Base-by-base conservation (phyloP, 2,888 invertebrate genomes). In the Eulithis testata region DNA sequence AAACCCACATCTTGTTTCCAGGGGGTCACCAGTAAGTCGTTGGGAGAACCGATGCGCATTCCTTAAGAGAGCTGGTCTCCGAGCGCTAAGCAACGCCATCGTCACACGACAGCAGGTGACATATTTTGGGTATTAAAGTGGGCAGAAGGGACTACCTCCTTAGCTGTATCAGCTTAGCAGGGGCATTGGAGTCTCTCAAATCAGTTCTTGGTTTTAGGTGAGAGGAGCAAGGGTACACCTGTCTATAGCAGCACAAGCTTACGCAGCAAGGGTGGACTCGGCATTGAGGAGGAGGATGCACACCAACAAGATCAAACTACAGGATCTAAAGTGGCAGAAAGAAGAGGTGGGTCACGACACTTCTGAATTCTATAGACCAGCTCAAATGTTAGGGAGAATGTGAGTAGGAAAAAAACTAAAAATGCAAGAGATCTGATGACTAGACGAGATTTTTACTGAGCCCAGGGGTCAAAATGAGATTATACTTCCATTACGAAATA, bases 241-340 rank as follows among this genome's bases (percentile, higher is more conserved):
- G 0, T 94, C 94, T n/a, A 95, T 96, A 73, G 95, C 96, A 72
- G 94, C 97, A 65, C 94, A 94, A 73, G 94, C 96, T 2, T 96
- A 96, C 83, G 94, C 95, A 65, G 95, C 96, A 59, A 94, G 95
- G 61, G 96, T 96, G 0, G 96, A 97, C 79, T 96, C 96, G 68
- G 95, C 95, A 0, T 85, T 97, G 61, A 94, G 97, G 65, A 96
- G 96, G 84, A 93, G 97, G 64, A 95, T 97, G 63, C 97, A 97
- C 82, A 95, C 96, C 72, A 96, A 96, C 64, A 95, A 95, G 77
- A 93, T 95, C 66, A 95, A 96, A 45, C 92, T 95, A 62, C 96
- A 96, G 78, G 97, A 97, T 81, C 91, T 97, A 5, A 95, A 95
- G 66, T 97, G 97, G 97, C 97, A 97, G 83, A 95, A 95, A 79